Evolutionary conservation across 2,113 vertebrate species (phyloP).

Genomic region (Sylvia atricapilla): DNA sequence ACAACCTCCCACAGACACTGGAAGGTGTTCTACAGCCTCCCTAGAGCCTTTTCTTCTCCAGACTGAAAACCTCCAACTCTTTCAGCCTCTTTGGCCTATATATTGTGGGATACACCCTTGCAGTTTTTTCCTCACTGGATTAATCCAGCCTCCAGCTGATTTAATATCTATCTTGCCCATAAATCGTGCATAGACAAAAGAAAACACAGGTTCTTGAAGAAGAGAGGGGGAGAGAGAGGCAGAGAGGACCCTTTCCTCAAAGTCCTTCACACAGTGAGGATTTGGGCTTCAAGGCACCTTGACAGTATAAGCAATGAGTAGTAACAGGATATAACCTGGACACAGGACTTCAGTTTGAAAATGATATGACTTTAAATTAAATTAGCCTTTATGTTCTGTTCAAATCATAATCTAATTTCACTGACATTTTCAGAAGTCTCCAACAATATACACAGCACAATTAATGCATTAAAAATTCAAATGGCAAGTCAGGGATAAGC

Average conservation of each 20-base stretch:
- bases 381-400: neutral
- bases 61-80: neutral
- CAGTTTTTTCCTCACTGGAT: neutral
- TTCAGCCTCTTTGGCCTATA: neutral
- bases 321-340: neutral
- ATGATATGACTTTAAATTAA: neutral
- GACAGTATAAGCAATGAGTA: neutral
- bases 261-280: neutral
- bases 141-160: neutral
- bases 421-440: neutral
- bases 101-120: neutral
- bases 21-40: neutral
- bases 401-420: neutral
- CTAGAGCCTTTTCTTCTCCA: neutral
- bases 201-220: neutral
- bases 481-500: neutral
- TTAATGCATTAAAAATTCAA: neutral
- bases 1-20: neutral
- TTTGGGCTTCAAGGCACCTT: neutral
- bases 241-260: neutral
- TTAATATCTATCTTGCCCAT: neutral
- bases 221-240: neutral
- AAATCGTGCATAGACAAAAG: neutral
- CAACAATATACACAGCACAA: neutral
- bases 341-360: neutral